phyloP scores from a whole-genome alignment of 2,113 vertebrate genomes.

The Cottus gobio region DNA sequence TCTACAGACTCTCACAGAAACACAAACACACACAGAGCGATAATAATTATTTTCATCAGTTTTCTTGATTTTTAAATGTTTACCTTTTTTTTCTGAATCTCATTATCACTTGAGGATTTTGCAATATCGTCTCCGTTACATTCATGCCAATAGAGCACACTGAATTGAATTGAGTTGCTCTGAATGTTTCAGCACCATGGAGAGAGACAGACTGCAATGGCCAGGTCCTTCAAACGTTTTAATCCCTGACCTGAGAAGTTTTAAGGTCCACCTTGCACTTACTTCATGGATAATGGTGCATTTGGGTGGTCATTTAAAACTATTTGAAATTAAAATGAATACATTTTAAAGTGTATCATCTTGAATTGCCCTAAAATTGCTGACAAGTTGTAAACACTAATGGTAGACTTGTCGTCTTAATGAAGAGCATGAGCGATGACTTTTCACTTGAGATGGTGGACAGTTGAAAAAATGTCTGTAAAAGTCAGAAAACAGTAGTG shows the following conservation, averaged over 20 bases:
- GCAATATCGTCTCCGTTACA: neutral
- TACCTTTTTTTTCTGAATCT: neutral
- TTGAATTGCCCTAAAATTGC: neutral
- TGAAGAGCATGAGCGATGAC: neutral
- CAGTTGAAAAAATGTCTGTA: neutral
- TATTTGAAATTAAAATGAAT: neutral
- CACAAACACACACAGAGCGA: neutral
- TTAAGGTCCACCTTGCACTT: neutral
- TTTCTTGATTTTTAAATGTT: neutral
- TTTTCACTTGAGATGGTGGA: neutral
- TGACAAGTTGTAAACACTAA: neutral
- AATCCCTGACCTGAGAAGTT: neutral
- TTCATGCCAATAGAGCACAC: neutral
- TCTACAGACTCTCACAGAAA: neutral
- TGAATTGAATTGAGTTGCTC: neutral
- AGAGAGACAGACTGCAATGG: neutral
- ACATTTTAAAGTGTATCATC: neutral
- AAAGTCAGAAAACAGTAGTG: neutral
- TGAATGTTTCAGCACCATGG: neutral
- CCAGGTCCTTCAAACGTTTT: neutral
- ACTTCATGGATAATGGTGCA: neutral
- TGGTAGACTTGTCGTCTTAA: neutral
- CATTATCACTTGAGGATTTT: neutral
- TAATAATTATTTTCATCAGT: neutral
- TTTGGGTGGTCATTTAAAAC: neutral